These are phyloP conservation scores for Petroica traversi DNA, from an alignment of 2,113 vertebrate genomes.

Conservation along the genomic window DNA sequence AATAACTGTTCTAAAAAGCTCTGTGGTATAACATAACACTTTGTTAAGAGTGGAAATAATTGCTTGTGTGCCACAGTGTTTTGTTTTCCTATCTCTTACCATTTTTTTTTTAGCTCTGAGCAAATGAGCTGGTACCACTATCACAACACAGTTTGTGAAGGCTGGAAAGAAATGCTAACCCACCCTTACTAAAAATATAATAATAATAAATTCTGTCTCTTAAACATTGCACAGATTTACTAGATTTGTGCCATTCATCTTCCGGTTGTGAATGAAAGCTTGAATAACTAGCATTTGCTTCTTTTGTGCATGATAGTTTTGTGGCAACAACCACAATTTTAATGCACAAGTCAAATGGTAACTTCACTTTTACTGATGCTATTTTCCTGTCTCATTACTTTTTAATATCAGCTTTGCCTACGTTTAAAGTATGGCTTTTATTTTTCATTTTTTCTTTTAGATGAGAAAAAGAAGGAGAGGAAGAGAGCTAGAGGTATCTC, in stretches of 20 bases:
- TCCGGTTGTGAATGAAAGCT: not conserved
- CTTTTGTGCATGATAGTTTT: not conserved
- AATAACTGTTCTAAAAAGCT: not conserved
- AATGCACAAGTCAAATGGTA: not conserved
- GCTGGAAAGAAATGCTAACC: not conserved
- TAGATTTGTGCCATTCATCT: not conserved
- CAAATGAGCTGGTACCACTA: fast-evolving
- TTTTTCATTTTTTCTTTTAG: conserved; percentile 51
- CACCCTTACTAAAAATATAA: not conserved
- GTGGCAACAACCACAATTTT: not conserved
- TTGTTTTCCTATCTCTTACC: not conserved
- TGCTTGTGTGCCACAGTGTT: not conserved
- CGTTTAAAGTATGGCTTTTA: not conserved
- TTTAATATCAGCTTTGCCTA: not conserved
- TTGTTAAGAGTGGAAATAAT: not conserved
- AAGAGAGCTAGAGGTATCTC: conserved; percentile 90
- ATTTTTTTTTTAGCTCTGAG: not conserved
- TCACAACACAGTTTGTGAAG: not conserved
- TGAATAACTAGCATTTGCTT: not conserved
- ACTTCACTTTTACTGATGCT: not conserved
- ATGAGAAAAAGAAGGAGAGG: conserved; percentile 87
- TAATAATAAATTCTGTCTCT: not conserved
- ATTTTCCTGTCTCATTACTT: not conserved
- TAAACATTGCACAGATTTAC: not conserved
- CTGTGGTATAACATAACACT: not conserved